phyloP scores from a whole-genome alignment of 2,113 vertebrate species.

The Oncorhynchus tshawytscha region DNA sequence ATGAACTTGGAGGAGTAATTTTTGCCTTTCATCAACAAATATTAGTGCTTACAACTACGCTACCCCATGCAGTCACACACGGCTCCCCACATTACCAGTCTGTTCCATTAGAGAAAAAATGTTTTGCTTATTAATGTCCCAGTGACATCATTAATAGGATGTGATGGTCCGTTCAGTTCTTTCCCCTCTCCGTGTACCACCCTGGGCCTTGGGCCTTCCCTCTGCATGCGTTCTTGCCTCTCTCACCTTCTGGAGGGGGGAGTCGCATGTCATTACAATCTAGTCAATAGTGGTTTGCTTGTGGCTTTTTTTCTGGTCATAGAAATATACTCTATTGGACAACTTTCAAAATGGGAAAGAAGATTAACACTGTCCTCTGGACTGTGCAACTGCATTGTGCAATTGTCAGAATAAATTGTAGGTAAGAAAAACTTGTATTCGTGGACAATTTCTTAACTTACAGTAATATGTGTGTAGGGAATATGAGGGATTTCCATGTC shows the following conservation, averaged over 20 bases:
- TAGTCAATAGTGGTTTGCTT: constrained; percentile 33
- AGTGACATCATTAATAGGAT: constrained; percentile 68
- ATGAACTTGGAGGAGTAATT: constrained; percentile 19
- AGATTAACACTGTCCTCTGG: neutral
- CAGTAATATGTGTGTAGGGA: too few relatives aligned
- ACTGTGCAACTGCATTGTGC: neutral
- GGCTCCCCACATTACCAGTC: constrained; percentile 30
- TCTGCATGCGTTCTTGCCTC: constrained; percentile 39
- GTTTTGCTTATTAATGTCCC: constrained; percentile 57
- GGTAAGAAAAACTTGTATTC: too few relatives aligned
- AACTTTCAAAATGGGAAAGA: neutral
- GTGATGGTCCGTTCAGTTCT: constrained; percentile 63
- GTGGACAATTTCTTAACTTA: too few relatives aligned
- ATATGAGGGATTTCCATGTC: neutral
- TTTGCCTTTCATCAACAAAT: constrained; percentile 31
- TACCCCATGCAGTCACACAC: constrained; percentile 8
- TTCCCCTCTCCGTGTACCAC: constrained; percentile 55
- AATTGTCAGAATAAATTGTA: neutral
- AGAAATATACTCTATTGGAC: neutral
- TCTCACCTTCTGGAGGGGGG: constrained; percentile 27
- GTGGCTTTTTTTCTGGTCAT: neutral
- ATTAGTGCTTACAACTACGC: constrained; percentile 22
- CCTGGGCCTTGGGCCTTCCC: constrained; percentile 19
- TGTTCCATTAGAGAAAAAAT: constrained; percentile 44
- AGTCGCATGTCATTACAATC: constrained; percentile 26